These are phyloP conservation scores for Phalacrocorax carbo DNA, from an alignment of 2,113 vertebrate genomes.

Conservation along the genomic window DNA sequence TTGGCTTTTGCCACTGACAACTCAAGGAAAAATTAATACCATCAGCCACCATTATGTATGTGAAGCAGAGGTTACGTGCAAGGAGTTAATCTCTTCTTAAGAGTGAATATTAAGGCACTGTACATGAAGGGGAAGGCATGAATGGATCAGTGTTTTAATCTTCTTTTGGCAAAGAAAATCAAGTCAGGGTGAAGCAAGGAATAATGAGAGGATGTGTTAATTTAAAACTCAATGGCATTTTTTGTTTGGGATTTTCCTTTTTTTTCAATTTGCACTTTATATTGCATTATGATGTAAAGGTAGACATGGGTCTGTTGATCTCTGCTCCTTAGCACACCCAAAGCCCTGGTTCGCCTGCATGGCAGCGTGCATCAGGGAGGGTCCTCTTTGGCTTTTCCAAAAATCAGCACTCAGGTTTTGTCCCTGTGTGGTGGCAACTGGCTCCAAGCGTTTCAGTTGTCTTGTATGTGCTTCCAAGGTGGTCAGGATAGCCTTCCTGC, in stretches of 20 bases:
- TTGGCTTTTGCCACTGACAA: background rate
- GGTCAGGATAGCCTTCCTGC: background rate
- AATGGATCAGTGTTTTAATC: background rate
- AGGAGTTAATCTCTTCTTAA: background rate
- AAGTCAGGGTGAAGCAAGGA: background rate
- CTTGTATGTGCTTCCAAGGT: fast-evolving
- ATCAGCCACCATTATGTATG: background rate
- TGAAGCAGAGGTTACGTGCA: background rate
- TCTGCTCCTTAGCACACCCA: background rate
- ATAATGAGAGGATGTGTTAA: background rate
- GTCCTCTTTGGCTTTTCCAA: background rate
- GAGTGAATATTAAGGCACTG: background rate
- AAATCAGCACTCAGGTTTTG: background rate
- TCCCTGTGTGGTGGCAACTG: background rate
- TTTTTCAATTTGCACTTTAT: background rate
- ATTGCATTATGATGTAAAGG: background rate
- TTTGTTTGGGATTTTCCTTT: background rate
- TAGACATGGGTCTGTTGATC: background rate
- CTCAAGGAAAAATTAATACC: background rate
- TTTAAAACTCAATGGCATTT: background rate
- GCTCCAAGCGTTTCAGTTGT: background rate
- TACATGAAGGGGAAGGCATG: fast-evolving
- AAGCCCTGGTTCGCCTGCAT: fast-evolving
- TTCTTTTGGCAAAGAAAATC: background rate
- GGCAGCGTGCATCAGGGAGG: fast-evolving